These are phyloP conservation scores for Casuarius casuarius DNA, from an alignment of 2,113 vertebrate species.

Conservation along the genomic window DNA sequence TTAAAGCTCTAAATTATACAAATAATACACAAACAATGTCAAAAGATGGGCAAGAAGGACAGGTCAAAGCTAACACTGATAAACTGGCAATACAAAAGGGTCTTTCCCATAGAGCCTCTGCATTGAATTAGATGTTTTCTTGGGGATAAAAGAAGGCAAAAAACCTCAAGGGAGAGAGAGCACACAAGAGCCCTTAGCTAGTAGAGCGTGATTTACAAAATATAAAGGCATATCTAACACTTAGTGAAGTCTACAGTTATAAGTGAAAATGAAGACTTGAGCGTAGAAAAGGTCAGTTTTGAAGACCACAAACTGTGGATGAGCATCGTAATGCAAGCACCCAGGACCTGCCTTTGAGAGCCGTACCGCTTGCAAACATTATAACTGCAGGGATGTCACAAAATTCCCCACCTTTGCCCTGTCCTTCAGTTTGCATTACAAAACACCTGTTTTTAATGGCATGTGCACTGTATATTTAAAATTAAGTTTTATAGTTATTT, in stretches of 20 bases:
- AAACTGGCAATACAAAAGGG: too few relatives aligned
- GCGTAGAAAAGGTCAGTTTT: not conserved
- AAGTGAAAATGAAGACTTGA: not conserved
- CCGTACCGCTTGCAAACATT: fast-evolving
- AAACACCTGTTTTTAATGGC: not conserved
- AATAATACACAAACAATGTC: not conserved
- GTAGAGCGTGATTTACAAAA: not conserved
- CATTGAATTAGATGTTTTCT: not conserved
- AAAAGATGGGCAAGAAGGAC: fast-evolving
- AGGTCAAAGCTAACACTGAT: not conserved
- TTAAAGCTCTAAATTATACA: not conserved
- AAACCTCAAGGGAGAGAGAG: not conserved
- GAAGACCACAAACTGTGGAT: not conserved
- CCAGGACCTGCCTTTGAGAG: not conserved
- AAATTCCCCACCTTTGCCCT: not conserved
- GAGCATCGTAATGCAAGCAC: not conserved
- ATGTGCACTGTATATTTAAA: not conserved
- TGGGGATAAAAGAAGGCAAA: not conserved
- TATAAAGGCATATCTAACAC: not conserved
- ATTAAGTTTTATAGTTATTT: not conserved
- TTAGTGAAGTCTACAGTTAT: not conserved
- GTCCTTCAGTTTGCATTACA: not conserved
- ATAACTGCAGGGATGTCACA: not conserved
- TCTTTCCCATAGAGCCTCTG: not conserved
- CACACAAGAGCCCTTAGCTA: not conserved